phyloP scores from a whole-genome alignment of 1,140 invertebrate species.

The Cydia amplana region DNA sequence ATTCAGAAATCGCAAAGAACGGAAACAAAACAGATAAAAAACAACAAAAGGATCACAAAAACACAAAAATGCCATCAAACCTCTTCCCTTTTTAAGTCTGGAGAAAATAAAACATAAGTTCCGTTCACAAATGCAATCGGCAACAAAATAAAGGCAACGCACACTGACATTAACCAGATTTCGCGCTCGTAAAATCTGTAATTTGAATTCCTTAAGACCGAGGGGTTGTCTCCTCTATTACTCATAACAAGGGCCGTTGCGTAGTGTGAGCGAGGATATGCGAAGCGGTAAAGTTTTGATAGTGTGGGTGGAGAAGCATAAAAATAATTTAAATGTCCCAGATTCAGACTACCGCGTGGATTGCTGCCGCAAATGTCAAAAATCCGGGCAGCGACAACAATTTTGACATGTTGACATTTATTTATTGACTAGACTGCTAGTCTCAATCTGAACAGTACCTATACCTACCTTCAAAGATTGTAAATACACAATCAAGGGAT shows the following conservation, averaged over 20 bases:
- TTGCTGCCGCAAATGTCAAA: no score
- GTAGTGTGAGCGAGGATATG: constrained; percentile 33
- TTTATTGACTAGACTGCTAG: no score
- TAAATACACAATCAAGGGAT: no score
- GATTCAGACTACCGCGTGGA: no score
- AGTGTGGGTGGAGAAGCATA: no score
- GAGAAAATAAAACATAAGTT: constrained; percentile 3
- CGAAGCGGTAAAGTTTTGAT: background rate
- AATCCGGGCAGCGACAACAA: no score
- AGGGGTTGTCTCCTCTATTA: constrained; percentile 41
- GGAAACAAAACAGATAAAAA: background rate
- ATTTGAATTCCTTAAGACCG: constrained; percentile 70
- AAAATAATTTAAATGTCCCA: no score
- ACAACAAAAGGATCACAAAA: background rate
- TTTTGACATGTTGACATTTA: no score
- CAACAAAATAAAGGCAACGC: constrained; percentile 19
- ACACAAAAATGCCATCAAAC: background rate
- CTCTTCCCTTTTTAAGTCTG: background rate
- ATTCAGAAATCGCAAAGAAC: background rate
- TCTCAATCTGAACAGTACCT: no score
- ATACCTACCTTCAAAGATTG: no score
- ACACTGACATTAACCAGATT: constrained; percentile 65
- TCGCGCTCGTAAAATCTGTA: constrained; percentile 67
- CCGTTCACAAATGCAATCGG: background rate
- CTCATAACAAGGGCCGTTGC: constrained; percentile 39